These are phyloP conservation scores for Pseudochaenichthys georgianus DNA, from an alignment of 2,797 vertebrate genomes.

Conservation along the genomic window DNA sequence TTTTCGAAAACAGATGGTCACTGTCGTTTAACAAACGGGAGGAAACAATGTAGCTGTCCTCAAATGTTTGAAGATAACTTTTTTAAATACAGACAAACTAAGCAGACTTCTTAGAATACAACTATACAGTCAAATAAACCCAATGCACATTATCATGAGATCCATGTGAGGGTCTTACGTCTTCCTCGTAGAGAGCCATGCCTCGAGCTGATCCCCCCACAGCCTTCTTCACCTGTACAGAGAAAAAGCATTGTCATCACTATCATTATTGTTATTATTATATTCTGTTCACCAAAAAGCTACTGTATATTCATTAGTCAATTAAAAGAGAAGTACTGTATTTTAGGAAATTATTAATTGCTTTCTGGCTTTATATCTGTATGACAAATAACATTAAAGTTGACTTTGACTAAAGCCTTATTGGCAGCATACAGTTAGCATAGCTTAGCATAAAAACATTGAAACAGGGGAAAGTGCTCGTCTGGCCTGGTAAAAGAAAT, in stretches of 20 bases:
- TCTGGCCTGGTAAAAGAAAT: not conserved
- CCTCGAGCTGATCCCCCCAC: slow-evolving; percentile 89
- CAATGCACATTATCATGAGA: not conserved
- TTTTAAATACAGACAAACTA: not conserved
- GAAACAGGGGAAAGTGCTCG: not conserved
- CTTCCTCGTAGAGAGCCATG: slow-evolving; percentile 96
- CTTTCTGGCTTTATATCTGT: no score
- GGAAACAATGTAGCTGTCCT: no score
- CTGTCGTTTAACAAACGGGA: not conserved
- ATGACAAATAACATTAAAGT: no score
- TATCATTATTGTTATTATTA: not conserved
- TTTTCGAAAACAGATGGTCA: not conserved
- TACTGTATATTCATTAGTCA: no score
- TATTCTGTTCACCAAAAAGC: no score
- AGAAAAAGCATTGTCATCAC: slow-evolving; percentile 1
- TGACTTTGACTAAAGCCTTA: no score
- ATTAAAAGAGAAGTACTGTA: no score
- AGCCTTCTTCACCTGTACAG: slow-evolving; percentile 89
- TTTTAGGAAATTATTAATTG: no score
- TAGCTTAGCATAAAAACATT: not conserved
- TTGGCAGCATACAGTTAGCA: not conserved
- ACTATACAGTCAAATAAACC: not conserved
- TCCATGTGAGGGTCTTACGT: slow-evolving; percentile 80
- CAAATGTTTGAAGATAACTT: not conserved
- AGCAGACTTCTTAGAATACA: not conserved